These are phyloP conservation scores for Ophioninae sp. DNA, from an alignment of 2,888 invertebrate genomes.

Conservation along the genomic window DNA sequence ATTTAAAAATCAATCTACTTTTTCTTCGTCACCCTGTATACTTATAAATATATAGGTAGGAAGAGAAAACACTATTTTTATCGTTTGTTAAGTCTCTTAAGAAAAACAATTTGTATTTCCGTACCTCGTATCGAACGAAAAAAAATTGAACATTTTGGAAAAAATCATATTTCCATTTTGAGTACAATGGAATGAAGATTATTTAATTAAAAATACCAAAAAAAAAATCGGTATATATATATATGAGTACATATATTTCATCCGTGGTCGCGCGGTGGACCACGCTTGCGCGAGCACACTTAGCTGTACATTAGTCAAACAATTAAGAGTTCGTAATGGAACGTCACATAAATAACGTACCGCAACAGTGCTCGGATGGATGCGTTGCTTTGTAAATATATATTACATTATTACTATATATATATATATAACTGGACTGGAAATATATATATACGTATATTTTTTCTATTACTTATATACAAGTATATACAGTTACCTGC, in stretches of 20 bases:
- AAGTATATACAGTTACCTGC: not conserved
- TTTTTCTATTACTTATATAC: not conserved
- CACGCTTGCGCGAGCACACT: constrained; percentile 60
- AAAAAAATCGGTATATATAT: not conserved
- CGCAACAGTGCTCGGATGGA: constrained; percentile 62
- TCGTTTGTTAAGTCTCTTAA: no score
- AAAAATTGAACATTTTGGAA: no score
- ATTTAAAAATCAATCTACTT: no score
- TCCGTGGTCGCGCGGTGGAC: constrained; percentile 51
- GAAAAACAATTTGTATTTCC: no score
- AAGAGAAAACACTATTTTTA: no score
- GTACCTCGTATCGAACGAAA: no score
- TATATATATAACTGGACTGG: not conserved
- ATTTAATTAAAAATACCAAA: no score
- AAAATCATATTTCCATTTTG: no score
- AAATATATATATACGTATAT: not conserved
- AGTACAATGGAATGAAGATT: no score
- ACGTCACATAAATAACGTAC: constrained; percentile 78
- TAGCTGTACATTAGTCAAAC: constrained; percentile 78
- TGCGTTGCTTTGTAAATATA: constrained; percentile 34
- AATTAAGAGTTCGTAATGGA: constrained; percentile 79
- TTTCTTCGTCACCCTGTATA: no score
- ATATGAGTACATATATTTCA: constrained; percentile 1
- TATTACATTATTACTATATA: constrained; percentile 29
- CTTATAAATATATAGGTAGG: no score